These are phyloP conservation scores for Mechanitis mazaeus DNA, from an alignment of 2,888 invertebrate species.

Conservation along the genomic window DNA sequence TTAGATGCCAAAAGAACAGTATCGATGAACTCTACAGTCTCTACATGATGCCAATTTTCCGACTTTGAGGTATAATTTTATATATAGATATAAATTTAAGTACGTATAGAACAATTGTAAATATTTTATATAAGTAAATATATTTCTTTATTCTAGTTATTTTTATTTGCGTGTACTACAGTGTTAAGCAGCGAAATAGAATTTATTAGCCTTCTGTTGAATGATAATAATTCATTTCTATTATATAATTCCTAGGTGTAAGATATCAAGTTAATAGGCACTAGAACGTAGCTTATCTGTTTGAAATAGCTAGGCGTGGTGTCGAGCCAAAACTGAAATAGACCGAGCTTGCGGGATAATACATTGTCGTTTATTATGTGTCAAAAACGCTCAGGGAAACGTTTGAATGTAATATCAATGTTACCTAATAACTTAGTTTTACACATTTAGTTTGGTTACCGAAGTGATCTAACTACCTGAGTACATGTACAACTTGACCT, in stretches of 20 bases:
- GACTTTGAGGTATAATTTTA: too few species aligned
- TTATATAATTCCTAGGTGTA: neutral
- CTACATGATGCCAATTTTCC: too few species aligned
- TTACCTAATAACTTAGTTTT: too few species aligned
- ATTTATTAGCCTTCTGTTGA: too few species aligned
- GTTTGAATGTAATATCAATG: neutral
- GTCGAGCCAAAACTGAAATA: conserved; percentile 66
- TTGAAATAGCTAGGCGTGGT: conserved; percentile 22
- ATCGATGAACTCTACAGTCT: neutral
- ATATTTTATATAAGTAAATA: too few species aligned
- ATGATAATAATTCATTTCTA: too few species aligned
- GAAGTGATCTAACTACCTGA: neutral
- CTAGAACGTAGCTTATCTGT: conserved; percentile 17
- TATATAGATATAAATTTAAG: too few species aligned
- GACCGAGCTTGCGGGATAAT: conserved; percentile 56
- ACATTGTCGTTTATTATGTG: conserved; percentile 28
- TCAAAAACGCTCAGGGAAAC: conserved; percentile 19
- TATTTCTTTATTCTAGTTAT: too few species aligned
- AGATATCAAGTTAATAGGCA: conserved; percentile 9
- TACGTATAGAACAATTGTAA: too few species aligned
- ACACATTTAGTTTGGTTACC: too few species aligned
- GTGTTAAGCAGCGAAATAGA: too few species aligned
- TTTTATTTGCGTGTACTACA: too few species aligned
- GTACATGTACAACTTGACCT: conserved; percentile 13
- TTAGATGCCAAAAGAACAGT: neutral